phyloP scores from a whole-genome alignment of 2,888 invertebrate species.

The Emmelina monodactyla region DNA sequence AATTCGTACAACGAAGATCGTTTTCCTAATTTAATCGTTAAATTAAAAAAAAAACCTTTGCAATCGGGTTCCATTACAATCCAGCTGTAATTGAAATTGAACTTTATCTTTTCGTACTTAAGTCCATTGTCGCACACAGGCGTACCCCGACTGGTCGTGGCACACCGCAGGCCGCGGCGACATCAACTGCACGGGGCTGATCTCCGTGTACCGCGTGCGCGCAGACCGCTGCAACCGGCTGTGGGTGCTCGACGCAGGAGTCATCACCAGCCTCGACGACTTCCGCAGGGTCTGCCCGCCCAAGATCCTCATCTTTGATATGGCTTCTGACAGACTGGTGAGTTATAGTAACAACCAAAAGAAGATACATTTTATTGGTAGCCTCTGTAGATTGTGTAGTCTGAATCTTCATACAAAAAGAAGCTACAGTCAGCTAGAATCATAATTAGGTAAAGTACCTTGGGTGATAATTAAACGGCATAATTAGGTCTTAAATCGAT shows the following conservation, averaged over 20 bases:
- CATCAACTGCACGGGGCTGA: constrained; percentile 77
- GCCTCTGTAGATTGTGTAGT: not conserved
- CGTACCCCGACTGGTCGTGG: constrained; percentile 81
- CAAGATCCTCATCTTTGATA: constrained; percentile 81
- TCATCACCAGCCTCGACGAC: constrained; percentile 74
- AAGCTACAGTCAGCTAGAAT: too few species aligned
- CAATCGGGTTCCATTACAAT: too few species aligned
- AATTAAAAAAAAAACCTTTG: too few species aligned
- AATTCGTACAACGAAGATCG: too few species aligned
- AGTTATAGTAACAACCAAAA: constrained; percentile 20
- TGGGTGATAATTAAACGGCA: too few species aligned
- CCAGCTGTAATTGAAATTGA: too few species aligned
- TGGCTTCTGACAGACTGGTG: constrained; percentile 74
- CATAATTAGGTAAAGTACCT: too few species aligned
- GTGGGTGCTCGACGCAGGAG: constrained; percentile 84
- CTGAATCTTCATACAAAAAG: too few species aligned
- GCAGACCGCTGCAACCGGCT: constrained; percentile 83
- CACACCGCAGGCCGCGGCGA: constrained; percentile 74
- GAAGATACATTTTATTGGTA: not conserved
- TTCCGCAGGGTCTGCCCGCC: constrained; percentile 75
- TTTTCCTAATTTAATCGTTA: too few species aligned
- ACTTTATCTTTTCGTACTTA: too few species aligned
- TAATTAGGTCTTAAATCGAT: too few species aligned
- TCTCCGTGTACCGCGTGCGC: constrained; percentile 80
- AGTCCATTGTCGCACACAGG: too few species aligned